Conservation (phyloP, 2,113 vertebrate species). For the Motacilla alba region DNA sequence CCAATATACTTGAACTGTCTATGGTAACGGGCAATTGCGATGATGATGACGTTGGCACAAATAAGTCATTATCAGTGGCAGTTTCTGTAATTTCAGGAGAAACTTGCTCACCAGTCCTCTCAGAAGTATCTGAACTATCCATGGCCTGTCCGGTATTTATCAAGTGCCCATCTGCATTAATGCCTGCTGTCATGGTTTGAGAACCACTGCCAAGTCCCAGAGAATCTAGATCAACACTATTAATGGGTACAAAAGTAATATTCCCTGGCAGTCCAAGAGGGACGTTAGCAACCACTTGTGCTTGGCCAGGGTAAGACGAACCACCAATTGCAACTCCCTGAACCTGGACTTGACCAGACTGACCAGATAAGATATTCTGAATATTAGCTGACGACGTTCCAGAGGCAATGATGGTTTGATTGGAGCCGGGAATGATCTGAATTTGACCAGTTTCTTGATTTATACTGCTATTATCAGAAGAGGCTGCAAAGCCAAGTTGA, state of each 20-base stretch:
- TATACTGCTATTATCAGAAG: conserved; percentile 87
- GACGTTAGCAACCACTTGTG: conserved; percentile 96
- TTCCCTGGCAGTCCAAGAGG: conserved; percentile 96
- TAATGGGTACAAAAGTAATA: conserved; percentile 98
- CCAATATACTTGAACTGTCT: conserved; percentile 87
- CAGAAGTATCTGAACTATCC: conserved; percentile 86
- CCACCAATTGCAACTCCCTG: conserved; percentile 93
- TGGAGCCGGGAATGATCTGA: conserved; percentile 93
- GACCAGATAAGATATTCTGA: conserved; percentile 91
- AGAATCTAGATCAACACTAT: conserved; percentile 97
- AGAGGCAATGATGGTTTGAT: conserved; percentile 88
- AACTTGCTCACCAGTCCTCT: conserved; percentile 88
- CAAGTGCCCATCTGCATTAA: conserved; percentile 96
- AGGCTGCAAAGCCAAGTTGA: conserved; percentile 92
- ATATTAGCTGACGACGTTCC: conserved; percentile 85
- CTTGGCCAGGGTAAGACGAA: conserved; percentile 92
- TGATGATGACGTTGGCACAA: conserved; percentile 95
- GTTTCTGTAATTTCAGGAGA: conserved; percentile 89
- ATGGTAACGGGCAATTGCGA: conserved; percentile 87
- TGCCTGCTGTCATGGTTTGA: conserved; percentile 95
- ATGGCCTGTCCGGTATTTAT: conserved; percentile 87
- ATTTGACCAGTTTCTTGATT: conserved; percentile 95
- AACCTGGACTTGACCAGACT: conserved; percentile 92
- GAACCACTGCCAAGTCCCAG: conserved; percentile 91
- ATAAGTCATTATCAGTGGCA: conserved; percentile 89